Conservation (phyloP, 2,113 vertebrate genomes). For the Pteropus alecto region DNA sequence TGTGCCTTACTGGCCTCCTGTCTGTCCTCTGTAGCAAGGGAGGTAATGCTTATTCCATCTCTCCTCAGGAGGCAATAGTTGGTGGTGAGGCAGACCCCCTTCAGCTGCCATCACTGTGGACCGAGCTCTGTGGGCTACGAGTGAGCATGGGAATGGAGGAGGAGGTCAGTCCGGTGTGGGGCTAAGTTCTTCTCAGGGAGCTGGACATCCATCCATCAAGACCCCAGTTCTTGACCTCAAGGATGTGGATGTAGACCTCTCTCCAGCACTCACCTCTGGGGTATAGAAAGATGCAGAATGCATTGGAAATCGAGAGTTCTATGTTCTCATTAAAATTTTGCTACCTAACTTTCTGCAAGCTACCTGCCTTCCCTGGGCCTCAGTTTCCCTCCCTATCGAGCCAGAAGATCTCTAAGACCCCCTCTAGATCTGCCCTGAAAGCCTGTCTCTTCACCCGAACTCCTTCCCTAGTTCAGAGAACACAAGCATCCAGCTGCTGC, state of each 20-base stretch:
- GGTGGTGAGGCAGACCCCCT: background rate
- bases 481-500: conserved; percentile 55
- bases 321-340: background rate
- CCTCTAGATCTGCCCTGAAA: background rate
- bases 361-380: background rate
- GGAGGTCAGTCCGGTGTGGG: background rate
- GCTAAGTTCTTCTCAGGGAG: background rate
- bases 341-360: background rate
- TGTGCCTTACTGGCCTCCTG: fast-evolving
- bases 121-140: background rate
- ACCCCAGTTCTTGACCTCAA: background rate
- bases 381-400: background rate
- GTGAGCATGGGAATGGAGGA: background rate
- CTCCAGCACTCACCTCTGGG: background rate
- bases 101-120: background rate
- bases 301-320: background rate
- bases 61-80: background rate
- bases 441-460: background rate
- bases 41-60: background rate
- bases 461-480: conserved; percentile 72
- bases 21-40: background rate
- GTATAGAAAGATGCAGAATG: background rate
- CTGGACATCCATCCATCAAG: background rate
- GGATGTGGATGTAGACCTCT: background rate
- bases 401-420: background rate